Evolutionary conservation across 2,797 vertebrate genomes (phyloP).

Genomic region (Poecilia wingei): DNA sequence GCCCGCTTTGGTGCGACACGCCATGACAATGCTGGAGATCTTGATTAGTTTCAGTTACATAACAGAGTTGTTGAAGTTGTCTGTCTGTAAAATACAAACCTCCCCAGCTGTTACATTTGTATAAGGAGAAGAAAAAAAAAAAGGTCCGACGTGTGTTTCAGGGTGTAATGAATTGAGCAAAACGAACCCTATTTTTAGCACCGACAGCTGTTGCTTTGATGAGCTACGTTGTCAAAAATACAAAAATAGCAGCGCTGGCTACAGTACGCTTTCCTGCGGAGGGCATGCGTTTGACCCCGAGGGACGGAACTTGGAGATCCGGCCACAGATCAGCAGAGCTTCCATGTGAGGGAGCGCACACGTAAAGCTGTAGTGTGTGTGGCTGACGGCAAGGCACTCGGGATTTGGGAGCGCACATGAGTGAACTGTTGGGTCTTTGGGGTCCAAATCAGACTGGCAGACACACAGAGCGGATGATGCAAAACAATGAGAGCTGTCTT

Average conservation of each 20-base stretch:
- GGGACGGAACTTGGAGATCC: slow-evolving; percentile 29
- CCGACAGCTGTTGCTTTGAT: slow-evolving; percentile 38
- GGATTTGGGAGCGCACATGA: slow-evolving; percentile 70
- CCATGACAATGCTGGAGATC: slow-evolving; percentile 6
- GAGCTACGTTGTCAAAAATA: slow-evolving; percentile 32
- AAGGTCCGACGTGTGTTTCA: slow-evolving; percentile 10
- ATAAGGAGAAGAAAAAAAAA: slow-evolving; percentile 1
- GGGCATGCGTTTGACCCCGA: slow-evolving; percentile 22
- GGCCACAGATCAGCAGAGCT: slow-evolving; percentile 40
- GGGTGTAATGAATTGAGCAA: not conserved
- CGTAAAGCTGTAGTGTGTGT: slow-evolving; percentile 20
- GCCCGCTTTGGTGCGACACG: slow-evolving; percentile 12
- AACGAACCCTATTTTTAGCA: slow-evolving; percentile 35
- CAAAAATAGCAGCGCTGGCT: slow-evolving; percentile 42
- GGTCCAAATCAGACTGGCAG: slow-evolving; percentile 62
- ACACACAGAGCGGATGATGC: slow-evolving; percentile 60
- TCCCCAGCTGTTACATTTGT: slow-evolving; percentile 11
- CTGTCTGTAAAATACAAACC: slow-evolving; percentile 7
- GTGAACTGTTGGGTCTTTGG: slow-evolving; percentile 65
- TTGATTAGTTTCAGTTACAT: slow-evolving; percentile 43
- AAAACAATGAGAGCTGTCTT: slow-evolving; percentile 63
- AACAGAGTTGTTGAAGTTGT: slow-evolving; percentile 20
- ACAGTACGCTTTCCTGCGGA: slow-evolving; percentile 42
- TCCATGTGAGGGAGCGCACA: slow-evolving; percentile 56
- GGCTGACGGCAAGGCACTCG: slow-evolving; percentile 52